Base-by-base conservation (phyloP, 2,113 vertebrate species). In the Pungitius pungitius region DNA sequence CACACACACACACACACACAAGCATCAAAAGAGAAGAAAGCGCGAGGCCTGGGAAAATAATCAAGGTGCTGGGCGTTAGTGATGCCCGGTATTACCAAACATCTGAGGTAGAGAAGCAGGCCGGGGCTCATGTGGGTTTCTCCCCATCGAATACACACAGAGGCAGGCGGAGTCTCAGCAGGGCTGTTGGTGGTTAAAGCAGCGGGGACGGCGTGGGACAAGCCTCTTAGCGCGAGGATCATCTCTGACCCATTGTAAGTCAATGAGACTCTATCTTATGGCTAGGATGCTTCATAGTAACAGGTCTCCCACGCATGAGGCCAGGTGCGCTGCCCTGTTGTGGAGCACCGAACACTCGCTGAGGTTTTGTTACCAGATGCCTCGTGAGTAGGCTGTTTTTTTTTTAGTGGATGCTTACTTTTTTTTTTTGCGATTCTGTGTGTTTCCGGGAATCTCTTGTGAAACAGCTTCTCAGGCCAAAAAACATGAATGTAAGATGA, bases 151-250 rank as follows among this genome's bases (percentile, higher is more conserved):
- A 67, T 37, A 33, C 18, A 58, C 71, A 56, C 68, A 80, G 68
- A 45, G 51, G 24, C 12, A 30, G 76, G 73, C 81, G 68, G 42
- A 42, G 43, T 76, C 76, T 78, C n/a, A 69, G 40, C 62, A 73
- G 20, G 78, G 67, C 58, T 73, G 78, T n/a, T 30, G 30, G 68
- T 22, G 74, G 77, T 67, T 85, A 64, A 4, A 79, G 58, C 61
- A 27, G 74, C 20, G 12, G 30, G 37, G 51, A 43, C 57, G 57
- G 71, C 54, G 65, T 71, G 18, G 75, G 58, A 79, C 72, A 26
- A 86, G 80, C 89, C 78, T 87, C 84, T 88, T 87, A 89, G 72
- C 59, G 75, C 30, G 66, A 69, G 81, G 84, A 89, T 88, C 82
- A 85, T 84, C 76, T 77, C 74, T 66, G 71, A 78, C 81, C 83